phyloP scores from a whole-genome alignment of 2,888 invertebrate species.

The Campoletis raptor region DNA sequence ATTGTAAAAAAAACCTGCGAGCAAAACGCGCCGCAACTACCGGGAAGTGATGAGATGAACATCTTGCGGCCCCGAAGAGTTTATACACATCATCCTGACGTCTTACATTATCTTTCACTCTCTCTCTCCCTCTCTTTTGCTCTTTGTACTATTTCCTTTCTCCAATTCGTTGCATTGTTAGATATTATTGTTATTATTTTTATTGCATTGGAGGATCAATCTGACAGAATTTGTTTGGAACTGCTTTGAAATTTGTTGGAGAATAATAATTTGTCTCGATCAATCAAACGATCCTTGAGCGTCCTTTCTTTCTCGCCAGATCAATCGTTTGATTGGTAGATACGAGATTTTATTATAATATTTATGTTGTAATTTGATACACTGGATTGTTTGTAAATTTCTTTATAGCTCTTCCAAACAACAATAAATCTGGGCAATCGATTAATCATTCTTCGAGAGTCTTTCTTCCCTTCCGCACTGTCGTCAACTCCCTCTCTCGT shows the following conservation, averaged over 20 bases:
- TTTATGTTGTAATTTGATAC: background rate
- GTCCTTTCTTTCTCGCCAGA: background rate
- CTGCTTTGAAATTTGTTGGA: background rate
- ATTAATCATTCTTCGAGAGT: background rate
- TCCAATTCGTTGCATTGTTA: background rate
- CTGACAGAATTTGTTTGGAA: background rate
- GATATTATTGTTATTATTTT: background rate
- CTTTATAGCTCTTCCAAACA: no score
- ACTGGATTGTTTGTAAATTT: background rate
- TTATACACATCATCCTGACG: constrained; percentile 45
- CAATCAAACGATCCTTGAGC: background rate
- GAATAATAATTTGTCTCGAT: background rate
- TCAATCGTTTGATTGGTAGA: background rate
- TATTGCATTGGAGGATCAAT: background rate
- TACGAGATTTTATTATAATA: background rate
- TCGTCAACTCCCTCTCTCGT: constrained; percentile 17
- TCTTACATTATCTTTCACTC: constrained; percentile 20
- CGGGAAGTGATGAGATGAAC: constrained; percentile 65
- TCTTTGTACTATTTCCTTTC: background rate
- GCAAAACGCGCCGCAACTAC: constrained; percentile 51
- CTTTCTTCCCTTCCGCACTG: background rate
- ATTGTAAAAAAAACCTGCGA: constrained; percentile 29
- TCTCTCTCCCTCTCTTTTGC: constrained; percentile 13
- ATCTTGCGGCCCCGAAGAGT: constrained; percentile 23
- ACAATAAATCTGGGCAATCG: background rate